Base-by-base conservation (phyloP, 1,140 invertebrate species). In the Pentalonia nigronervosa region DNA sequence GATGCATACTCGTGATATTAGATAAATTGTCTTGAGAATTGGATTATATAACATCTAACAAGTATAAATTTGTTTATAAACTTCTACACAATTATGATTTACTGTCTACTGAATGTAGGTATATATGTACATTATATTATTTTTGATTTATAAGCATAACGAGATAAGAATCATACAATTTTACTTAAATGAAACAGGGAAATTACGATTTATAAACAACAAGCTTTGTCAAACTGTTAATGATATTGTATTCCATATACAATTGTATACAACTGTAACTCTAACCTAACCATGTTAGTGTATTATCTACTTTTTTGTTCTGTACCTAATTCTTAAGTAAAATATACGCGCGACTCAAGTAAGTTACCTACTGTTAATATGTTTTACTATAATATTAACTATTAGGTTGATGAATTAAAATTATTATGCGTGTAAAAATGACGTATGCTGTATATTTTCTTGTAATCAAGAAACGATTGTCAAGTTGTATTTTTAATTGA, bases 11-110 rank as follows among this genome's bases (percentile, higher is more conserved):
- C 2, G 25, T 30, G 41, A 86, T 45, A 86, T 47, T 86, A 41
- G 41, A 86, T 83, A 83, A 83, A 83, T 36, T 34, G 34, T 83
- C 41, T 83, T 83, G 41, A 36, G 34, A 9, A 83, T 20, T 83
- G 81, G 81, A 36, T 83, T 83, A 83, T 83, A 81, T 34, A 20
- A 60, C 56, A 34, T 20, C 34, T 0, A 41, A 14, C 4, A 87
- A 87, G 17, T 48, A 25, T 87, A 30, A 47, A 87, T 87, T 87
- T 87, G 41, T 87, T 87, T 87, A 87, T 87, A 87, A 87, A 87
- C 84, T 87, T 47, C 14, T n/a, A 48, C 7, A 48, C 30, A 48
- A 87, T 87, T 47, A 30, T n/a, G 45, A 48, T 86, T 45, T 45
- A 47, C 83, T 45, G 21, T 25, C 0, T 45, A 36, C 7, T 7